Base-by-base conservation (phyloP, 2,888 invertebrate species). In the Fragum whitleyi region DNA sequence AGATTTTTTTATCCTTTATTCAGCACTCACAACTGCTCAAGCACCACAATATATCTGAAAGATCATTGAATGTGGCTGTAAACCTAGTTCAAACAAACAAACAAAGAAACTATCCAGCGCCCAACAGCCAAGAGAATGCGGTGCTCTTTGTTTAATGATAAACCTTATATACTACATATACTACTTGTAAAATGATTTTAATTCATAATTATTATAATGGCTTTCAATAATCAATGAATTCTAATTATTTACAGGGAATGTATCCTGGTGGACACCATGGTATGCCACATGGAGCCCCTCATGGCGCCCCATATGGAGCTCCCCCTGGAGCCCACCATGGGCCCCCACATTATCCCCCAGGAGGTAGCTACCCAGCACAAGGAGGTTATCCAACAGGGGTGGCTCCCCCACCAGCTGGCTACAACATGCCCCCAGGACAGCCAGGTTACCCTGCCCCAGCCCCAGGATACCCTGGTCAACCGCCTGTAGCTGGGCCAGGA, bases 181-280 rank as follows among this genome's bases (percentile, higher is more conserved):
- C 32, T 36, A 6, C 32, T 9, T 51, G 51, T 51, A 51, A 51
- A 51, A 51, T 7, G 6, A 51, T 42, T 42, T 42, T 42, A 7
- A 7, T 7, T 11, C 42, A 11, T 11, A 42, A 42, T 7, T 42
- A 16, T 42, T 16, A 11, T 42, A 16, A 7, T 16, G 42, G 16
- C 21, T 51, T 51, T 51, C 51, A 51, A 51, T 51, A 51, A 51
- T 9, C 9, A 9, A 36, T 6, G 5, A 36, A 6, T 36, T 6
- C 9, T 36, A 36, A 6, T 36, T 36, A 9, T 36, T 57, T 57
- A 6, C 23, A 81, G 83, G 85, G 83, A 11, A 81, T 81, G 79
- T 79, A 79, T 42, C 81, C 81, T 28, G 70, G 75, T n/a, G 79
- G 79, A n/a, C 32, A 36, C 11, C 59, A 36, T 57, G 73, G 62